Evolutionary conservation across 2,797 vertebrate species (phyloP).

Genomic region (Anisognathus igniventris): DNA sequence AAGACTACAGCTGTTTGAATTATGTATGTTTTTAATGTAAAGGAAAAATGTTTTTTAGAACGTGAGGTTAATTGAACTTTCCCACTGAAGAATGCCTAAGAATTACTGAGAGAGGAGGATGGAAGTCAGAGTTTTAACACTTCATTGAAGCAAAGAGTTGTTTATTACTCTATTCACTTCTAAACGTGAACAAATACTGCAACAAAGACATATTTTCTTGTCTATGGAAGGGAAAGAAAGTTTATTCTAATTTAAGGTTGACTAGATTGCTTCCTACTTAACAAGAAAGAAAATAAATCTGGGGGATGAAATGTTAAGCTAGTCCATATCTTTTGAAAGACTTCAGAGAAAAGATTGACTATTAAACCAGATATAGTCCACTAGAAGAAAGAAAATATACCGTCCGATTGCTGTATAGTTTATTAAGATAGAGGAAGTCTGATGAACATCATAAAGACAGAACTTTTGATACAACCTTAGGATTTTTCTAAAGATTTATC

Average conservation of each 20-base stretch:
- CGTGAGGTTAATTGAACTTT: not conserved
- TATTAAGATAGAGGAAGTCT: not conserved
- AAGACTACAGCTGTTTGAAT: not conserved
- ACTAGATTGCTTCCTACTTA: constrained; percentile 4
- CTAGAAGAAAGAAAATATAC: not conserved
- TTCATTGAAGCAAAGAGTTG: not conserved
- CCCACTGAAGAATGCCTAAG: not conserved
- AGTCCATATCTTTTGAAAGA: not conserved
- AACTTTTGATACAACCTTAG: not conserved
- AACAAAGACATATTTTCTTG: not conserved
- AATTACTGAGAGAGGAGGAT: not conserved
- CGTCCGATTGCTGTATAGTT: not conserved
- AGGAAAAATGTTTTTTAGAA: not conserved
- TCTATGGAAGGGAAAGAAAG: not conserved
- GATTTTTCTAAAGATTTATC: not conserved
- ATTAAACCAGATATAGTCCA: not conserved
- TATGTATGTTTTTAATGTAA: not conserved
- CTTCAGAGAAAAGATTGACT: not conserved
- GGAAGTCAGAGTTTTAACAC: not conserved
- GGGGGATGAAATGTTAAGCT: not conserved
- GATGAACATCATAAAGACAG: not conserved
- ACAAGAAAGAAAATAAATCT: constrained; percentile 35
- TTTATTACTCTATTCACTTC: not conserved
- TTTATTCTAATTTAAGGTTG: not conserved
- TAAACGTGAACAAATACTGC: not conserved